phyloP scores from a whole-genome alignment of 2,797 vertebrate species.

The Hyperoplus immaculatus region DNA sequence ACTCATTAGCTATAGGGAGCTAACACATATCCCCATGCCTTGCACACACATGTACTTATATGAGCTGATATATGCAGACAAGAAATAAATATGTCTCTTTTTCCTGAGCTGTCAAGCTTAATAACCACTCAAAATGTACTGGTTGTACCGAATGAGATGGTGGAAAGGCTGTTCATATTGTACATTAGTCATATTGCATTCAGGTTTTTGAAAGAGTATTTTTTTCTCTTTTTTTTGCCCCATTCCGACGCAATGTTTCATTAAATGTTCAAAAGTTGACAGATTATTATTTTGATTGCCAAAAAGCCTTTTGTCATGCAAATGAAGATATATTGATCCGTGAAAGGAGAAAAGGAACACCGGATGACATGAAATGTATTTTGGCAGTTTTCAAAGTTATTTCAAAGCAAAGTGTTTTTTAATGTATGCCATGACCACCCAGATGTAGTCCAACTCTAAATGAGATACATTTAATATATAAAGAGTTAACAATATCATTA shows the following conservation, averaged over 20 bases:
- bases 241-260: constrained; percentile 14
- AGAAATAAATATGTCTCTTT: constrained; percentile 5
- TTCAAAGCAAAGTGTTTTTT: background rate
- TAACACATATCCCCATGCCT: background rate
- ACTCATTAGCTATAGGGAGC: constrained; percentile 24
- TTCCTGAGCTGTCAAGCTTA: constrained; percentile 32
- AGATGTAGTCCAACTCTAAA: background rate
- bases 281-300: constrained; percentile 4
- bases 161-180: constrained; percentile 5
- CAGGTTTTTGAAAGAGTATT: constrained; percentile 13
- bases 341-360: background rate
- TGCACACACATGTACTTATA: background rate
- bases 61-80: constrained; percentile 2
- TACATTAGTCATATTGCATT: constrained; percentile 4
- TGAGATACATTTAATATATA: background rate
- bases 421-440: background rate
- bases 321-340: constrained; percentile 25
- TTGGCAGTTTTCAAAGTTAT: background rate
- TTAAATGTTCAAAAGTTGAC: constrained; percentile 24
- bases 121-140: constrained; percentile 41
- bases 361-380: background rate
- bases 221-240: background rate
- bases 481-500: background rate
- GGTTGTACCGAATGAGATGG: background rate
- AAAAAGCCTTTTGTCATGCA: constrained; percentile 23